Base-by-base conservation (phyloP, 1,140 invertebrate genomes). In the Cheumatopsyche charites region DNA sequence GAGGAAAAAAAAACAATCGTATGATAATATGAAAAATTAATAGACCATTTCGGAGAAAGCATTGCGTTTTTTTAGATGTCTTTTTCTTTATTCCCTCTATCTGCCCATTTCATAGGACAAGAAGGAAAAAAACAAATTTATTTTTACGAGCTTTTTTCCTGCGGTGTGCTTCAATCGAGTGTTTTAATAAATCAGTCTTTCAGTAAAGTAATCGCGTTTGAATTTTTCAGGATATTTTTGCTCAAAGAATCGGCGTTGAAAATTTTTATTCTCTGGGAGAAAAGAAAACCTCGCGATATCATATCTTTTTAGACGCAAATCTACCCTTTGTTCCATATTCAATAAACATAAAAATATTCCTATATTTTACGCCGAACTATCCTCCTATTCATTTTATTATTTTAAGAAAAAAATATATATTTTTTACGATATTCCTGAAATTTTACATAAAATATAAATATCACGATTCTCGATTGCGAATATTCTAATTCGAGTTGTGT, bases 1-100 rank as follows among this genome's bases (percentile, higher is more conserved):
- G 15, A 43, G 15, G 19, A 68, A 36, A 68, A 55, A 66, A 55
- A 68, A 58, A 68, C 66, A 52, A 55, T 68, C 66, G 66, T 29
- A 55, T 47, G 45, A 55, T 68, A 47, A 25, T 52, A 68, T 68
- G 47, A 55, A 55, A 68, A 55, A 68, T 68, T 68, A 68, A 68
- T 68, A 55, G 63, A 47, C 41, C 63, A 42, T 66, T 66, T 66
- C 63, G 63, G 55, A 58, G 55, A 58, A 58, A 23, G 55, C 55
- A 58, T 58, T 58, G 55, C 55, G 55, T 25, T 58, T 58, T 58
- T 58, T 58, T 26, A 17, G 55, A 23, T 58, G 55, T 58, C 55
- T 58, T 58, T 58, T 26, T 58, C 55, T 58, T 58, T 58, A 58
- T 58, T 26, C 55, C 55, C 55, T 58, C 19, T 58, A 58, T 58